Conservation (phyloP, 2,888 invertebrate genomes). For the Lapara coniferarum region DNA sequence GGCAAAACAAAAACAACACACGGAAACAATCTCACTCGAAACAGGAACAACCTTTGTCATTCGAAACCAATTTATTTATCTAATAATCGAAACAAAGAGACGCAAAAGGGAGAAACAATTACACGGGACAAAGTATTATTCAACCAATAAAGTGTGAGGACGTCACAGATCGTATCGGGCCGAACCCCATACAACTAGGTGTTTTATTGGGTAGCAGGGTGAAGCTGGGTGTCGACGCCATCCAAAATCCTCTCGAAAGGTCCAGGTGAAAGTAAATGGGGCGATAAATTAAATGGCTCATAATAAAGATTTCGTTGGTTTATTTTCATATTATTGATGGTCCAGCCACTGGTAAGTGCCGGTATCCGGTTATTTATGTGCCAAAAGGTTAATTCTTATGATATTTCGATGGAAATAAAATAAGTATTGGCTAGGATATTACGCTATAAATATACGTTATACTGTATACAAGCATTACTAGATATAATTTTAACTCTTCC, state of each 20-base stretch:
- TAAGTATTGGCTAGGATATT: neutral
- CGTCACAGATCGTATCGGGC: constrained; percentile 56
- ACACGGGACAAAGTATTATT: constrained; percentile 54
- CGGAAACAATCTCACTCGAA: neutral
- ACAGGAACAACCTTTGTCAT: neutral
- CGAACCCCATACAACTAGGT: constrained; percentile 61
- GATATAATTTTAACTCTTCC: too few species aligned
- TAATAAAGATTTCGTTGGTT: constrained; percentile 25
- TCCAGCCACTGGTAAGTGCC: constrained; percentile 11
- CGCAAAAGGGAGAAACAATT: constrained; percentile 57
- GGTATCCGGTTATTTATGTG: constrained; percentile 15
- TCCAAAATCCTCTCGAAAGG: constrained; percentile 27
- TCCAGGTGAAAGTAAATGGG: constrained; percentile 42
- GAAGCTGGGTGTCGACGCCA: constrained; percentile 43
- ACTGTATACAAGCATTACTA: neutral
- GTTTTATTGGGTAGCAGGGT: constrained; percentile 59
- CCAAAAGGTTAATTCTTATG: constrained; percentile 16
- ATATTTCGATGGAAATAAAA: constrained; percentile 14
- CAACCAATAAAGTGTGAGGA: constrained; percentile 57
- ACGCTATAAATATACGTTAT: neutral
- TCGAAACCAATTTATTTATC: constrained; percentile 29
- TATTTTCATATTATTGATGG: constrained; percentile 23
- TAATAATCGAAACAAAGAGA: constrained; percentile 53
- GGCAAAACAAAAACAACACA: neutral
- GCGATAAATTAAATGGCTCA: constrained; percentile 40